Conservation (phyloP, 37 sponge, comb jelly and placozoan genomes). For the Ephydatia muelleri region DNA sequence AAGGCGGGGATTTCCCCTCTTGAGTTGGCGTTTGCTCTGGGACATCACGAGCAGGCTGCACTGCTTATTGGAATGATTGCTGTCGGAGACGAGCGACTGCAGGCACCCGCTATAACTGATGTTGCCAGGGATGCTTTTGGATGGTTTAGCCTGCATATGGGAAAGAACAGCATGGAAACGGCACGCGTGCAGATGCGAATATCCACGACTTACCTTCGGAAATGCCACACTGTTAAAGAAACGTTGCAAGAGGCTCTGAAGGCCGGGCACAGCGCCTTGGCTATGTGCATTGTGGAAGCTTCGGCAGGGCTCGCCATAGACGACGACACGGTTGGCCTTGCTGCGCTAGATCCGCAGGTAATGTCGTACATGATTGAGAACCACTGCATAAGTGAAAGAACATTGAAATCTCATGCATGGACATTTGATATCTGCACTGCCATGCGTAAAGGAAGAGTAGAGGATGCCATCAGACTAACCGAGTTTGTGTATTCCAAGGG, state of each 20-base stretch:
- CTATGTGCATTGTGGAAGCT: not conserved
- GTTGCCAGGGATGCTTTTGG: not conserved
- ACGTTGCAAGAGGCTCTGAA: conserved; percentile 1
- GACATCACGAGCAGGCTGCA: not conserved
- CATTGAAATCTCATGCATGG: not conserved
- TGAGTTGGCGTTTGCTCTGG: conserved; percentile 36
- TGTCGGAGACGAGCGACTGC: not conserved
- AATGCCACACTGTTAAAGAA: not conserved
- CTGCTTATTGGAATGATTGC: not conserved
- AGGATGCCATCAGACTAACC: not conserved
- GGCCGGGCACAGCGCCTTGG: not conserved
- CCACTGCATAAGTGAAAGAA: not conserved
- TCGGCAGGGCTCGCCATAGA: conserved; percentile 16
- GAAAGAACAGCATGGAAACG: not conserved
- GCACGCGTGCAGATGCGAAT: not conserved
- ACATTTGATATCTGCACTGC: not conserved
- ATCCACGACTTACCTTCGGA: not conserved
- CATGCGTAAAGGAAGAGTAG: not conserved
- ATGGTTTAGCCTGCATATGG: not conserved
- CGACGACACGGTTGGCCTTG: not conserved
- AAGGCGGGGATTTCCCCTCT: conserved; percentile 11
- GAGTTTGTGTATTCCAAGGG: not conserved
- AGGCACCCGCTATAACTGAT: not conserved
- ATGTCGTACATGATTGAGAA: not conserved
- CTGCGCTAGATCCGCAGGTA: not conserved